Evolutionary conservation across 2,888 invertebrate species (phyloP).

Genomic region (Apamea crenata): DNA sequence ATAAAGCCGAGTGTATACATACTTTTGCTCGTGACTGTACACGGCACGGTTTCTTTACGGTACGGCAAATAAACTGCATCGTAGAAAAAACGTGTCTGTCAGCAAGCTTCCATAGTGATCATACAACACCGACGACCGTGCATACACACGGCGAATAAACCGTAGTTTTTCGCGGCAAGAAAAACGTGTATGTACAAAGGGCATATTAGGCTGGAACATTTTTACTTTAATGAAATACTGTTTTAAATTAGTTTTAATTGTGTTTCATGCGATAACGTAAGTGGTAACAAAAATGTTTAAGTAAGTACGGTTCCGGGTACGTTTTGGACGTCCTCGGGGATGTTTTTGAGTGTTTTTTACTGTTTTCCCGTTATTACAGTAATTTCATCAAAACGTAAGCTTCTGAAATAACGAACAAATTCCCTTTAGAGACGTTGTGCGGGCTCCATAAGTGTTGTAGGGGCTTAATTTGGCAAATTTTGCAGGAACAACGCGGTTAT

Average conservation of each 20-base stretch:
- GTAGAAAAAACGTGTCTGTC: too few relatives aligned
- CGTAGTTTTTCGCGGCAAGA: too few relatives aligned
- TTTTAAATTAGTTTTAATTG: background rate
- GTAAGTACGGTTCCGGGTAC: conserved; percentile 5
- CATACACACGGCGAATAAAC: too few relatives aligned
- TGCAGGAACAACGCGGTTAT: background rate
- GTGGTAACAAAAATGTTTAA: background rate
- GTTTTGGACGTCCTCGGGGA: background rate
- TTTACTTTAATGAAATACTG: background rate
- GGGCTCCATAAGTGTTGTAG: conserved; percentile 4
- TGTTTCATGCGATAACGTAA: background rate
- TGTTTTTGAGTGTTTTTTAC: conserved; percentile 30
- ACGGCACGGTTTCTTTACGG: too few relatives aligned
- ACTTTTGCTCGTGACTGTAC: too few relatives aligned
- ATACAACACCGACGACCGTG: too few relatives aligned
- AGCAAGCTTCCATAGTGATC: too few relatives aligned
- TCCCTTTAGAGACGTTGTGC: background rate
- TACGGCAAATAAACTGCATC: too few relatives aligned
- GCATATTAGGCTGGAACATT: background rate
- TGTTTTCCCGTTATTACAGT: conserved; percentile 7
- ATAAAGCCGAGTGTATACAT: too few relatives aligned
- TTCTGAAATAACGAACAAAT: conserved; percentile 7
- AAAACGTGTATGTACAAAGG: background rate
- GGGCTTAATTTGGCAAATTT: conserved; percentile 4
- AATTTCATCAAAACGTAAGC: conserved; percentile 12